These are phyloP conservation scores for Lepeophtheirus nordmannii DNA, from an alignment of 2,888 invertebrate genomes.

Conservation along the genomic window DNA sequence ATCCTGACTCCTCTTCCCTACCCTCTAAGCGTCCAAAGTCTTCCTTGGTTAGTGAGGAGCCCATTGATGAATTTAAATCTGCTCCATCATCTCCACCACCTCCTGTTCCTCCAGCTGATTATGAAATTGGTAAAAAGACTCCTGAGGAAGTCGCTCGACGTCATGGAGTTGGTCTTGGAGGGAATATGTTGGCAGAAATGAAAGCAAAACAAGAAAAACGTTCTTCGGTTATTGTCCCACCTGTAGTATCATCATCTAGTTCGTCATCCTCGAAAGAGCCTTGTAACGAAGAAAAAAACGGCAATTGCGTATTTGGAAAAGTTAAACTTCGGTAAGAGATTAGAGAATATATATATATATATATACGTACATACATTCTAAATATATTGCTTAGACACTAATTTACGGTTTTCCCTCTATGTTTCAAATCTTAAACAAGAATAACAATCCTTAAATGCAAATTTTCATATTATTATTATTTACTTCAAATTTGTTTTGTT, in stretches of 20 bases:
- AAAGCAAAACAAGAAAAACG: constrained; percentile 33
- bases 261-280: neutral
- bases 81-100: neutral
- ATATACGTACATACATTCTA: no score
- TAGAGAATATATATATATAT: neutral
- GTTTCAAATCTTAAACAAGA: no score
- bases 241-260: constrained; percentile 19
- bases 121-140: constrained; percentile 6
- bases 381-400: no score
- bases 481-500: no score
- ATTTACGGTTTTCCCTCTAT: no score
- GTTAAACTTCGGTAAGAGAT: constrained; percentile 16
- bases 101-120: neutral
- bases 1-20: neutral
- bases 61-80: neutral
- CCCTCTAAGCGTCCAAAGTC: neutral
- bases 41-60: neutral
- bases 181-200: constrained; percentile 33
- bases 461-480: no score
- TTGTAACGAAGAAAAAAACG: constrained; percentile 21
- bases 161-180: constrained; percentile 26
- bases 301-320: constrained; percentile 19
- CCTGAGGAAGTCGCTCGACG: constrained; percentile 14
- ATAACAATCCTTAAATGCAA: no score
- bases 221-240: constrained; percentile 29